Evolutionary conservation across 2,888 invertebrate species (phyloP).

Genomic region (Gari tellinella): DNA sequence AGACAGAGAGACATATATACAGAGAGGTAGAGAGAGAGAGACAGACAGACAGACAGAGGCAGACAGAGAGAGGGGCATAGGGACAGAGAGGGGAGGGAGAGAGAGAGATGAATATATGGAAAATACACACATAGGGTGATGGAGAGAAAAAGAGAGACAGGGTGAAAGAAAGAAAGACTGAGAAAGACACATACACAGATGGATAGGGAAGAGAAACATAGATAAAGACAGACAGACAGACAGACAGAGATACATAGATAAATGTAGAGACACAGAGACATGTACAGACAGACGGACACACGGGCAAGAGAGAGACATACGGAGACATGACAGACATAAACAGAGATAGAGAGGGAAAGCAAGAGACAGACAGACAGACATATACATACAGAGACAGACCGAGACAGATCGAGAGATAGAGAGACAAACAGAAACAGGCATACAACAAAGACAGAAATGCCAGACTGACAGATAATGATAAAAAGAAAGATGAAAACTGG

Average conservation of each 20-base stretch:
- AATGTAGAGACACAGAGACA: neutral
- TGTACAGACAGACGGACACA: neutral
- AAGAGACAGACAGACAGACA: neutral
- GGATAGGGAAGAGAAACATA: neutral
- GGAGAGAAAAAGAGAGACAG: neutral
- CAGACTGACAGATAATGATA: neutral
- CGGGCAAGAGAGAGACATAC: neutral
- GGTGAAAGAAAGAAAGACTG: neutral
- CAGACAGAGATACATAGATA: neutral
- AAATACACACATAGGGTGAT: neutral
- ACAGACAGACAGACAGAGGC: neutral
- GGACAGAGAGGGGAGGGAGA: neutral
- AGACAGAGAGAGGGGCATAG: neutral
- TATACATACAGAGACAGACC: neutral
- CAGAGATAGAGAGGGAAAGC: neutral
- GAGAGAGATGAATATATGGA: neutral
- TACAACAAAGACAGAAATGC: neutral
- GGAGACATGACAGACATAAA: neutral
- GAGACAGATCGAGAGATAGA: neutral
- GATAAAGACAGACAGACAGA: conserved; percentile 1
- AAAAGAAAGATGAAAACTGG: neutral
- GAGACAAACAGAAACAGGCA: neutral
- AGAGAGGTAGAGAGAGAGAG: neutral
- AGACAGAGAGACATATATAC: neutral
- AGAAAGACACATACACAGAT: neutral